A percentile compares a stretch with the other conserved stretches of the same genome.
Evolutionary conservation across 23 tunicate species (phyloP).

Genomic region (Styela plicata): DNA sequence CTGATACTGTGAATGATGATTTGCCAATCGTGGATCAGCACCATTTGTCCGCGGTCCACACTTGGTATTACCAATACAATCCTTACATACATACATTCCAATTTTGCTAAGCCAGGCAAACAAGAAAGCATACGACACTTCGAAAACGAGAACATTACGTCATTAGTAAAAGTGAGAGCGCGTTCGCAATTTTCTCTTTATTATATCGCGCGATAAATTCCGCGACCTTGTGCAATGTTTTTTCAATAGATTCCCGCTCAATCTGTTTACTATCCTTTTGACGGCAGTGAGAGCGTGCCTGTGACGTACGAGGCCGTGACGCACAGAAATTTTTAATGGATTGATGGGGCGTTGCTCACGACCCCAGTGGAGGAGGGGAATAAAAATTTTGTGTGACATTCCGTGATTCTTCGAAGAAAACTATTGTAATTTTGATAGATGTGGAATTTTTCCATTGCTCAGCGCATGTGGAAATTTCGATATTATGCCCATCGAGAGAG

Average conservation of each 20-base stretch:
- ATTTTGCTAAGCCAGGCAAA: too few relatives aligned
- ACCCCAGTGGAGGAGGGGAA: too few relatives aligned
- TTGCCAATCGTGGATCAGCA: too few relatives aligned
- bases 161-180: neutral
- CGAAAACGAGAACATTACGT: neutral
- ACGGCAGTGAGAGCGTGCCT: neutral
- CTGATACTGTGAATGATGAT: too few relatives aligned
- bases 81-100: too few relatives aligned
- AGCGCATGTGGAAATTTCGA: neutral
- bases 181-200: neutral
- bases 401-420: neutral
- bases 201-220: neutral
- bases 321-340: neutral
- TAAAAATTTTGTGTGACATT: too few relatives aligned
- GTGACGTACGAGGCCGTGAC: neutral
- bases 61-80: too few relatives aligned
- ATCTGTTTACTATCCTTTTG: neutral
- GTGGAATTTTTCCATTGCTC: neutral
- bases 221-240: neutral
- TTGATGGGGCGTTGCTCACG: neutral
- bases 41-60: too few relatives aligned
- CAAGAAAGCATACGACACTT: too few relatives aligned
- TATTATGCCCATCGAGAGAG: too few relatives aligned
- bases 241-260: neutral
- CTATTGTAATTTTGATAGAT: too few relatives aligned